phyloP scores from a whole-genome alignment of 2,113 vertebrate species.

The Carollia perspicillata region DNA sequence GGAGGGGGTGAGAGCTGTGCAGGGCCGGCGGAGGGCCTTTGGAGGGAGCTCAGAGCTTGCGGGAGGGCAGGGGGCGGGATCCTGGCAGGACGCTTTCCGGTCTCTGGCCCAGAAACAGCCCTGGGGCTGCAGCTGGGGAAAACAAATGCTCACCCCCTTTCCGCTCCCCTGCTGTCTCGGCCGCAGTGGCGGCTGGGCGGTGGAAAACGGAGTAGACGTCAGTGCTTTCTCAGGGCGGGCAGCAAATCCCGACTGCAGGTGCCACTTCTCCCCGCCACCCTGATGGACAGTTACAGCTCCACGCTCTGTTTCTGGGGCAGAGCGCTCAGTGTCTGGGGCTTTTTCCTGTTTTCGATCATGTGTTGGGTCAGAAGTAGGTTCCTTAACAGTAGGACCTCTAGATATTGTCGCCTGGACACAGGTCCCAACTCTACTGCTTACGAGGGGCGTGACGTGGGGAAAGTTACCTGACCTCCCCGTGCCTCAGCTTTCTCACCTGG shows the following conservation, averaged over 20 bases:
- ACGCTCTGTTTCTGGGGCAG: no score
- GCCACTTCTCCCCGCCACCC: background rate
- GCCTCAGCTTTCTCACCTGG: background rate
- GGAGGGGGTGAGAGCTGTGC: background rate
- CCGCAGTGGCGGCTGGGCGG: background rate
- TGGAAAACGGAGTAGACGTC: background rate
- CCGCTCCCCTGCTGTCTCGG: background rate
- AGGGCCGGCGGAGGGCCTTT: background rate
- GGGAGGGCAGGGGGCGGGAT: rapidly evolving
- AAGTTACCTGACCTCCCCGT: background rate
- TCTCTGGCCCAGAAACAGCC: background rate
- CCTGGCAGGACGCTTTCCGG: background rate
- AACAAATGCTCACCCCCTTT: background rate
- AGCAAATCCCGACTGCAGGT: background rate
- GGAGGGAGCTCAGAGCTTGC: background rate
- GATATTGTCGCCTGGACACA: background rate
- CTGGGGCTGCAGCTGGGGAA: background rate
- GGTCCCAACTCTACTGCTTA: background rate
- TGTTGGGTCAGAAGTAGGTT: background rate
- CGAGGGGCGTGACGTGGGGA: background rate
- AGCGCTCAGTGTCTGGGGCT: background rate
- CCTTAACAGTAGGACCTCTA: background rate
- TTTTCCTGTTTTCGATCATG: background rate
- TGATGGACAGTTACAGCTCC: no score
- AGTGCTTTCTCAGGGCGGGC: background rate